A percentile compares a stretch with the other conserved stretches of the same genome.
Conservation (phyloP, 2,797 vertebrate genomes). For the Enteromius unitaeniatus region DNA sequence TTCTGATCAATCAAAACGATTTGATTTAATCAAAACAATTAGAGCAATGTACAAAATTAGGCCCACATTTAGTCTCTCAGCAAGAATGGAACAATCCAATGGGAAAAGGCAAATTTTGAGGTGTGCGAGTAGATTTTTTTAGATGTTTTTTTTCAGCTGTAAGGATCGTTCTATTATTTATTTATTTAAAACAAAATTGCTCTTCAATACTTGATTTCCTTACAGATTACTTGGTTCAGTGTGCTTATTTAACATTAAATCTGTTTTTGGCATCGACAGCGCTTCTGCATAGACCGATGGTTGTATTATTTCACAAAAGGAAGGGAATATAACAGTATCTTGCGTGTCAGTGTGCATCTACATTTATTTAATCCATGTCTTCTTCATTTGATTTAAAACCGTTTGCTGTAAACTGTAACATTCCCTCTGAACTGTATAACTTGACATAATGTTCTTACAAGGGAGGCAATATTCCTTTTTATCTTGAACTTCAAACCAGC, state of each 20-base stretch:
- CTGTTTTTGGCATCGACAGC: neutral
- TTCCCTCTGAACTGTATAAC: neutral
- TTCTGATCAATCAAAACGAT: neutral
- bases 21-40: neutral
- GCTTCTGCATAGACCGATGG: neutral
- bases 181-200: neutral
- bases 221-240: neutral
- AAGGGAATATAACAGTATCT: neutral
- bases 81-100: neutral
- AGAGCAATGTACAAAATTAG: neutral
- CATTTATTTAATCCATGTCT: neutral
- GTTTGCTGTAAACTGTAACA: neutral
- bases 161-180: neutral
- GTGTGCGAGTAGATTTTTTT: neutral
- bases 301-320: neutral
- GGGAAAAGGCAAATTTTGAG: neutral
- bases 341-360: neutral
- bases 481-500: conserved; percentile 52
- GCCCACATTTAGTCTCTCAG: neutral
- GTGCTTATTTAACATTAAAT: neutral
- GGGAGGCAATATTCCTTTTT: conserved; percentile 54
- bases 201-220: neutral
- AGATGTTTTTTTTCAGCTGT: too few relatives aligned
- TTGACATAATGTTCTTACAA: conserved; percentile 7
- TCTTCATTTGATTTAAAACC: neutral